Percentiles rank a stretch among this genome's conserved stretches.
Evolutionary conservation across 37 sponge, comb jelly and placozoan genomes (phyloP).

Genomic region (Eunapius fragilis): DNA sequence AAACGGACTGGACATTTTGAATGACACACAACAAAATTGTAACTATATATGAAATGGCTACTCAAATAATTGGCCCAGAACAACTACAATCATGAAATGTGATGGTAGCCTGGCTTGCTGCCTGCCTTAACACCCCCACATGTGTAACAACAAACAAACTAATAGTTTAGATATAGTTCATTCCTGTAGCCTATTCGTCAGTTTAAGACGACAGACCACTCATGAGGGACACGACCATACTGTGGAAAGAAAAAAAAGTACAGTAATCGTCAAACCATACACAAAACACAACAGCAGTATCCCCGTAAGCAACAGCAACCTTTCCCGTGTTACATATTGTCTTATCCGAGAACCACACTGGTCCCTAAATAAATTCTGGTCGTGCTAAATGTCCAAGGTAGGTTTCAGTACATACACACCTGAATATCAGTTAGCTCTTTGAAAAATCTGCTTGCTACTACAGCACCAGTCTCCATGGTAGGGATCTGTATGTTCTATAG

Average conservation of each 20-base stretch:
- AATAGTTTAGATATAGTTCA: background rate
- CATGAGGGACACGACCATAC: background rate
- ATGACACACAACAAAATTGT: too few species aligned
- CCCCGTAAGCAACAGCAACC: too few species aligned
- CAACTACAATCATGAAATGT: too few species aligned
- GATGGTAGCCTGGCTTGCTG: too few species aligned
- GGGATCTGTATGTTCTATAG: slow-evolving; percentile 69
- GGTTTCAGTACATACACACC: slow-evolving; percentile 12
- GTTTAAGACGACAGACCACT: background rate
- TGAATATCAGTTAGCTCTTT: slow-evolving; percentile 87
- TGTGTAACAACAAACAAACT: background rate
- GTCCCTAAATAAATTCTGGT: background rate
- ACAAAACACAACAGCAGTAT: background rate
- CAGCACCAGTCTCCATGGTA: slow-evolving; percentile 76
- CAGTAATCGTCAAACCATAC: background rate
- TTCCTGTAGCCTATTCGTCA: background rate
- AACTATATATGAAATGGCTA: too few species aligned
- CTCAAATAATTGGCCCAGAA: too few species aligned
- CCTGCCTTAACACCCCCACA: too few species aligned
- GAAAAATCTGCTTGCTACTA: slow-evolving; percentile 74
- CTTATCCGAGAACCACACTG: too few species aligned
- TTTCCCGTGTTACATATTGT: too few species aligned
- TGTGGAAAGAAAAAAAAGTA: background rate
- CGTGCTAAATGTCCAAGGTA: background rate
- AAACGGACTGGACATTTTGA: too few species aligned